phyloP scores from a whole-genome alignment of 2,113 vertebrate species.

The Cryptomyrus ogoouensis region DNA sequence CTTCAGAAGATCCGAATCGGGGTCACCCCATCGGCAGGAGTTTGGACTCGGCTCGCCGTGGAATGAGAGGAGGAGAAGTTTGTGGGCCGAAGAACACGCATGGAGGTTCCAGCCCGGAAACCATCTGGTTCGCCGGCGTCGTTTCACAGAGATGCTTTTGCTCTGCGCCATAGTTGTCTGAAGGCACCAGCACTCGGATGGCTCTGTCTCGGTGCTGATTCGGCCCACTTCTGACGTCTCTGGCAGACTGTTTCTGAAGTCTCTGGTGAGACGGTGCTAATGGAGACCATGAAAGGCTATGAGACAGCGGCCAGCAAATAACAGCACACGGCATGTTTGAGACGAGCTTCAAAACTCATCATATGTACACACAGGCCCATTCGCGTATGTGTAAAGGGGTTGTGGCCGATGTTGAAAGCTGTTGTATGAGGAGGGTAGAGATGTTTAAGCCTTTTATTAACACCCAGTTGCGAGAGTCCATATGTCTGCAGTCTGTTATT shows the following conservation, averaged over 20 bases:
- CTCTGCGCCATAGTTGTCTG: background rate
- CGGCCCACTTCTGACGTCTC: background rate
- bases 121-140: constrained; percentile 38
- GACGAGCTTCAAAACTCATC: constrained; percentile 1
- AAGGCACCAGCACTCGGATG: background rate
- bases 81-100: background rate
- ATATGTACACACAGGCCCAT: background rate
- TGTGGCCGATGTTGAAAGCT: background rate
- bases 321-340: background rate
- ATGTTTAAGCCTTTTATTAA: background rate
- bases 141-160: background rate
- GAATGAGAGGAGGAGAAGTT: background rate
- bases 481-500: background rate
- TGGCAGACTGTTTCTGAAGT: constrained; percentile 4
- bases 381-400: background rate
- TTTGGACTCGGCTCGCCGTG: background rate
- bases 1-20: constrained; percentile 45
- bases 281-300: constrained; percentile 7
- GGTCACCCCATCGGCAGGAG: constrained; percentile 38
- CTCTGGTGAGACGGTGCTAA: constrained; percentile 14
- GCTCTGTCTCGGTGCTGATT: background rate
- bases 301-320: background rate
- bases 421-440: background rate
- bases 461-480: background rate
- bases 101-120: constrained; percentile 30